Evolutionary conservation across 2,113 vertebrate species (phyloP).

Genomic region (Neogobius melanostomus): DNA sequence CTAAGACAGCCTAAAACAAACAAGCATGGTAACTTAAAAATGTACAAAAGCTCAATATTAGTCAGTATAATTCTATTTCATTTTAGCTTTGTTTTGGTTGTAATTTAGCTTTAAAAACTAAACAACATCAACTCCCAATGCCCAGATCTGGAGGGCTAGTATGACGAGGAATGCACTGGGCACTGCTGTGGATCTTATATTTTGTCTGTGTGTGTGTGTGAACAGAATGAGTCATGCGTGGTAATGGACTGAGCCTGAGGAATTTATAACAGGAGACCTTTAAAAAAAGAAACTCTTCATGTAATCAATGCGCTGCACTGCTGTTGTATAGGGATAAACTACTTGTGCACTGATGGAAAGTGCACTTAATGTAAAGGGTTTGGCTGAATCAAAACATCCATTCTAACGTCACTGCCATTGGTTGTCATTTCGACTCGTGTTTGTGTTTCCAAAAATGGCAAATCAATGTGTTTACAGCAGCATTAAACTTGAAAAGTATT

Average conservation of each 20-base stretch:
- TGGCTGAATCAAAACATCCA: conserved; percentile 1
- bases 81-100: too few species aligned
- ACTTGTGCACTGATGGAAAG: not conserved
- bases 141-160: conserved; percentile 38
- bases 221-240: conserved; percentile 72
- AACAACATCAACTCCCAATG: conserved; percentile 16
- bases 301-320: conserved; percentile 4
- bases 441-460: not conserved
- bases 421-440: not conserved
- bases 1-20: conserved; percentile 15
- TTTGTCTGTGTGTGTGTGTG: conserved; percentile 40
- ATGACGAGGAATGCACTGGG: conserved; percentile 54
- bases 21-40: too few species aligned
- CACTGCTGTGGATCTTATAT: conserved; percentile 52
- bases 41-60: too few species aligned
- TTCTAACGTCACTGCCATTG: conserved; percentile 18
- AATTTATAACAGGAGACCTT: conserved; percentile 41
- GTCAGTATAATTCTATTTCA: too few species aligned
- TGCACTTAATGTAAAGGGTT: not conserved
- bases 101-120: conserved; percentile 27
- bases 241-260: conserved; percentile 51
- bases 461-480: not conserved
- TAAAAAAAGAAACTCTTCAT: conserved; percentile 20
- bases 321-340: not conserved
- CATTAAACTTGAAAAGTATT: not conserved